A percentile compares a stretch with the other conserved stretches of the same genome.
Evolutionary conservation across 1,140 invertebrate species (phyloP).

Genomic region (Augochlora pura): DNA sequence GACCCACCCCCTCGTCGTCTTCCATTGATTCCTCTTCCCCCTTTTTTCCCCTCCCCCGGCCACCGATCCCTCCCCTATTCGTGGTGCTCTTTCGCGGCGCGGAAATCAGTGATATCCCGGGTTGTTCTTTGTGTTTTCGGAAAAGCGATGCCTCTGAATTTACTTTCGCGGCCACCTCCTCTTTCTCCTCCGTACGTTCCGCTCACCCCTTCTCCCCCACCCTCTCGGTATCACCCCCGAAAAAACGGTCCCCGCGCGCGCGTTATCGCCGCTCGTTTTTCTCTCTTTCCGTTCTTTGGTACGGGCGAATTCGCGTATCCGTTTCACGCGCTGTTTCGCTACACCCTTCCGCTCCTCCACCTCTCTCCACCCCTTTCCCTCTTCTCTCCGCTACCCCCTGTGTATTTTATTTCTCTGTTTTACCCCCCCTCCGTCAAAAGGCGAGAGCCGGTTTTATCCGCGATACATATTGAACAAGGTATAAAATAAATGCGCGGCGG

Average conservation of each 20-base stretch:
- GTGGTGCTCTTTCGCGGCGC: not conserved
- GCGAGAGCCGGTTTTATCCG: constrained; percentile 11
- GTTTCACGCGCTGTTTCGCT: not conserved
- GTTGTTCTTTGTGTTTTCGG: constrained; percentile 13
- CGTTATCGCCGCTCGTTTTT: not conserved
- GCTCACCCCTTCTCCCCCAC: too few species aligned
- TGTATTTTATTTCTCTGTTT: not conserved
- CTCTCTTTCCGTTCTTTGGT: not conserved
- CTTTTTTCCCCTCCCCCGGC: not conserved
- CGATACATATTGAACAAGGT: constrained; percentile 29
- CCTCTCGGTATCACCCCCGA: too few species aligned
- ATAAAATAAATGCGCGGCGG: constrained; percentile 25
- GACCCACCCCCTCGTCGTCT: constrained; percentile 48
- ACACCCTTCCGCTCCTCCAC: too few species aligned
- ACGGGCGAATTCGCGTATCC: not conserved
- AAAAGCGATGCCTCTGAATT: constrained; percentile 17
- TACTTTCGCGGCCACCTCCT: constrained; percentile 8
- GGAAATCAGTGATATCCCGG: constrained; percentile 26
- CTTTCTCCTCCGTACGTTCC: not conserved
- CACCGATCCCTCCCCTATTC: not conserved
- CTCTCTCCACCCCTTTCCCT: too few species aligned
- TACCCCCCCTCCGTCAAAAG: too few species aligned
- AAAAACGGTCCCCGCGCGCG: too few species aligned
- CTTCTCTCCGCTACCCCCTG: not conserved
- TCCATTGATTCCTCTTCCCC: constrained; percentile 19